Conservation (phyloP, 1,140 invertebrate species). For the Eupeodes corollae region DNA sequence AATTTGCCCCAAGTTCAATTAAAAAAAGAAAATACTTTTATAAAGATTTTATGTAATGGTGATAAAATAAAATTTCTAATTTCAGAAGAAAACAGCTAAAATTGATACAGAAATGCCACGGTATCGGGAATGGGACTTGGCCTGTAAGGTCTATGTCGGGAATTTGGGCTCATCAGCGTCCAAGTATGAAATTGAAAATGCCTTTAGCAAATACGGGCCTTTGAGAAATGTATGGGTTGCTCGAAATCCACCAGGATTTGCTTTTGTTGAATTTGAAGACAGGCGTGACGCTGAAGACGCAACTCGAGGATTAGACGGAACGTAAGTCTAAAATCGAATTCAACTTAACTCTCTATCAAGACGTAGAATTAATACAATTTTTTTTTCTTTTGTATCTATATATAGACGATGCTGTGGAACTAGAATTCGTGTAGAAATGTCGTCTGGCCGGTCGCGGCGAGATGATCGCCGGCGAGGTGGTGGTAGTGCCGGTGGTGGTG, state of each 20-base stretch:
- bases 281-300: constrained; percentile 94
- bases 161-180: constrained; percentile 85
- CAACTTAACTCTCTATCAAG: background rate
- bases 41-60: too few species aligned
- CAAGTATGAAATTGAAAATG: constrained; percentile 82
- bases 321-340: constrained; percentile 50
- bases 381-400: constrained; percentile 2
- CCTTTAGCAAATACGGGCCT: constrained; percentile 89
- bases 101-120: constrained; percentile 45
- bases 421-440: constrained; percentile 78
- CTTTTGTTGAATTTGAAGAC: constrained; percentile 98
- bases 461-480: constrained; percentile 49
- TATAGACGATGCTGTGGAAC: constrained; percentile 69
- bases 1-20: too few species aligned
- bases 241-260: constrained; percentile 86
- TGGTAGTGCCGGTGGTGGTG: constrained; percentile 29
- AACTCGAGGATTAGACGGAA: constrained; percentile 88
- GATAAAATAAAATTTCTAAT: too few species aligned
- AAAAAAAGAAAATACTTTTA: too few species aligned
- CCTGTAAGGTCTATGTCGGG: constrained; percentile 98
- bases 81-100: too few species aligned
- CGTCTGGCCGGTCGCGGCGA: constrained; percentile 66
- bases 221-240: constrained; percentile 96
- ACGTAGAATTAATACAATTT: background rate
- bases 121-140: constrained; percentile 83